These are phyloP conservation scores for Ranitomeya imitator DNA, from an alignment of 2,113 vertebrate species.

Conservation along the genomic window DNA sequence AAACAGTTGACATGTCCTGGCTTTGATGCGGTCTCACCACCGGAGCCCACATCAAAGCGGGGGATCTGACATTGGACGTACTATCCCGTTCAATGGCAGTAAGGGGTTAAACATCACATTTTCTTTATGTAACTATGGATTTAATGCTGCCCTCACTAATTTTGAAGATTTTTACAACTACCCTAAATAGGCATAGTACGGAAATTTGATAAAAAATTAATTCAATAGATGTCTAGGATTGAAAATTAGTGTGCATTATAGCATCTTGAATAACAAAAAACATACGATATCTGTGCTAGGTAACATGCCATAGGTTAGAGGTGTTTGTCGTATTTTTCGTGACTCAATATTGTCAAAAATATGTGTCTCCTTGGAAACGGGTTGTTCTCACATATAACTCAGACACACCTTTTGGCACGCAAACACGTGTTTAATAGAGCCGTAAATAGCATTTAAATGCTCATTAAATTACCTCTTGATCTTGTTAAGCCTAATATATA, in stretches of 20 bases:
- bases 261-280: background rate
- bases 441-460: conserved; percentile 31
- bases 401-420: conserved; percentile 37
- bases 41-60: too few species aligned
- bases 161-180: background rate
- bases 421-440: conserved; percentile 34
- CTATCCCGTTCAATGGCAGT: too few species aligned
- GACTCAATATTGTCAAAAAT: conserved; percentile 46
- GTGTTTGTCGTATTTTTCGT: conserved; percentile 38
- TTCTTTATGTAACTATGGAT: background rate
- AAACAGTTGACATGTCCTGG: too few species aligned
- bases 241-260: background rate
- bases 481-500: background rate
- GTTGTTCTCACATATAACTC: background rate
- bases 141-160: too few species aligned
- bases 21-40: too few species aligned
- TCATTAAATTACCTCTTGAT: conserved; percentile 38
- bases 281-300: background rate
- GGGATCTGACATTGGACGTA: too few species aligned
- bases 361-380: conserved; percentile 21
- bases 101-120: background rate
- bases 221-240: background rate
- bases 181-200: background rate
- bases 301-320: background rate
- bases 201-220: background rate